Evolutionary conservation across 2,888 invertebrate genomes (phyloP).

Genomic region (Melanostoma mellinum): DNA sequence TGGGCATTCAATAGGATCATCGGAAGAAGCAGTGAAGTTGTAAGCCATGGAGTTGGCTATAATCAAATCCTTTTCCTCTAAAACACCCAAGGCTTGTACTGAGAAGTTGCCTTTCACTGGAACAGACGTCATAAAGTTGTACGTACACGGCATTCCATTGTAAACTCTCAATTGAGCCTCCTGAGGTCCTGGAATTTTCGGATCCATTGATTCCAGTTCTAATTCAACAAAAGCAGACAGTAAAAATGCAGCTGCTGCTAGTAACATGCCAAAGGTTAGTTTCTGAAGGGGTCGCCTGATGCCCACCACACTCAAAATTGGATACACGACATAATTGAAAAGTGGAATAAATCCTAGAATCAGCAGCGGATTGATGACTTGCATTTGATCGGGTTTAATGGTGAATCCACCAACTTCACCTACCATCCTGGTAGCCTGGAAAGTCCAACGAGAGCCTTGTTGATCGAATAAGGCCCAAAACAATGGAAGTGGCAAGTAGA

Average conservation of each 20-base stretch:
- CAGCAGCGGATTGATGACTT: slow-evolving; percentile 94
- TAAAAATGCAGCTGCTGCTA: slow-evolving; percentile 92
- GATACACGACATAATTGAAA: slow-evolving; percentile 86
- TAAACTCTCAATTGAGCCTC: slow-evolving; percentile 87
- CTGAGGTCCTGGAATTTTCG: slow-evolving; percentile 83
- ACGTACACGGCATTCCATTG: slow-evolving; percentile 86
- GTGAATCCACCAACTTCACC: slow-evolving; percentile 85
- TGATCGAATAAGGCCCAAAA: slow-evolving; percentile 99
- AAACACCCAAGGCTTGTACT: slow-evolving; percentile 80
- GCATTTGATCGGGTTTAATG: slow-evolving; percentile 97
- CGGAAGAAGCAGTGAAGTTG: slow-evolving; percentile 80
- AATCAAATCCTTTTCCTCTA: slow-evolving; percentile 82
- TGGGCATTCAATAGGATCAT: slow-evolving; percentile 72
- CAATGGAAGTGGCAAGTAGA: slow-evolving; percentile 95
- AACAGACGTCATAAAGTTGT: slow-evolving; percentile 79
- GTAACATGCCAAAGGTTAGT: slow-evolving; percentile 88
- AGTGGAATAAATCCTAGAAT: slow-evolving; percentile 93
- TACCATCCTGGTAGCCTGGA: slow-evolving; percentile 95
- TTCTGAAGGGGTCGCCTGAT: slow-evolving; percentile 80
- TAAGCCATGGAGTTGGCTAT: slow-evolving; percentile 77
- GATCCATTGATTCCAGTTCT: slow-evolving; percentile 86
- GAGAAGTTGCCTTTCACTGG: slow-evolving; percentile 63
- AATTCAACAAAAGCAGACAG: slow-evolving; percentile 92
- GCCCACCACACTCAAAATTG: slow-evolving; percentile 77
- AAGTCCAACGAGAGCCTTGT: slow-evolving; percentile 96